Evolutionary conservation across 2,888 invertebrate species (phyloP), one percentile per base, ranked within the genome.

Genomic region (Epinotia demarniana): DNA sequence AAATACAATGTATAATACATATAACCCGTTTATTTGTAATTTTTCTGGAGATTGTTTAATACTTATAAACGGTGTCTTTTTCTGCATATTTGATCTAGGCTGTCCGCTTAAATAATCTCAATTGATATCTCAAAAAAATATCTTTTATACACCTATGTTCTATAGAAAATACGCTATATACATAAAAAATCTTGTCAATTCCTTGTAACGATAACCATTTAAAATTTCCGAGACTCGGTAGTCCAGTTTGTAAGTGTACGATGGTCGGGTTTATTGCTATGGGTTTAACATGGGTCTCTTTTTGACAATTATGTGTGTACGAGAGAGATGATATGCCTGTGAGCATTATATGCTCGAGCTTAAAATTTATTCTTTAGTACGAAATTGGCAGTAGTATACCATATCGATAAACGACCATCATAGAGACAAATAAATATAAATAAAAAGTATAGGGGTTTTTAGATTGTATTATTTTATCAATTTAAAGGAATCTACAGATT

Each of bases 1-100:
- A n/a, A n/a, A n/a, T 68, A 77, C 75, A 74, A 73, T 39, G 39
- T 75, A 74, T 19, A 33, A 46, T 57, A n/a, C n/a, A n/a, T 3
- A 68, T 18, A 18, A 46, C 19, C 43, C 11, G 27, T 33, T 27
- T 60, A 74, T 78, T 70, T 33, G 1, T 33, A 6, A 33, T 8
- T 33, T 33, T 33, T 33, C 6, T 33, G 33, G 33, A 6, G 33
- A 33, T 33, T 33, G 6, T 33, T 33, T 6, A 33, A 33, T 33
- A 33, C 33, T 33, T 33, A 6, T 8, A 33, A 33, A 33, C 33
- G 33, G 33, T 33, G 33, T 33, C 0, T 33, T 33, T 33, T 33
- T 33, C 6, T 33, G 33, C 33, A 33, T 33, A 33, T 33, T 33
- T 33, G 33, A 33, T 33, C 33, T 33, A 33, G 6, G 33, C 33